A percentile compares a stretch with the other conserved stretches of the same genome.
phyloP scores from a whole-genome alignment of 2,113 vertebrate genomes.

The Suricata suricatta region DNA sequence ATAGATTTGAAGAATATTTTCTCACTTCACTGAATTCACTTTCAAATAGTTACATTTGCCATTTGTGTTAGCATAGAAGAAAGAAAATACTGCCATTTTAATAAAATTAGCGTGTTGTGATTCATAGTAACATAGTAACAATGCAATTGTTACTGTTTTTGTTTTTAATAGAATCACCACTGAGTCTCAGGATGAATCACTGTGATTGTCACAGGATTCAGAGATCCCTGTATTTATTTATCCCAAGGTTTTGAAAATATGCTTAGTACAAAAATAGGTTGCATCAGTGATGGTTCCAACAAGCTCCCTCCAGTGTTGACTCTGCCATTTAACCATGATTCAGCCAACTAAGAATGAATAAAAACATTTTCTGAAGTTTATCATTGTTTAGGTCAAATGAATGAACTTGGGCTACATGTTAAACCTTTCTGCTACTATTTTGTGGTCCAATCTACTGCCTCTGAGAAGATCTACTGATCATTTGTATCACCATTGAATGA shows the following conservation, averaged over 20 bases:
- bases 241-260: conserved; percentile 64
- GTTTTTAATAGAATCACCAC: not conserved
- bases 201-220: conserved; percentile 62
- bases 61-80: not conserved
- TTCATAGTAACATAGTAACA: not conserved
- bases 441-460: conserved; percentile 57
- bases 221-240: conserved; percentile 53
- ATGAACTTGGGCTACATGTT: conserved; percentile 43
- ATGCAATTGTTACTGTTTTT: not conserved
- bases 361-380: conserved; percentile 60
- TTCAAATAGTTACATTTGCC: not conserved
- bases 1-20: not conserved
- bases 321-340: conserved; percentile 63
- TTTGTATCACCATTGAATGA: conserved; percentile 41
- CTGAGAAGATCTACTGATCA: conserved; percentile 64
- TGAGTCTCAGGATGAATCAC: not conserved
- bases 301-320: conserved; percentile 63
- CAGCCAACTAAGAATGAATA: not conserved
- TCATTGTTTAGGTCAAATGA: conserved; percentile 52
- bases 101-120: not conserved
- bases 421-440: conserved; percentile 58
- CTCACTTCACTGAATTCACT: not conserved
- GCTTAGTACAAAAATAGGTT: conserved; percentile 68
- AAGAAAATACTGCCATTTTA: not conserved
- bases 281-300: not conserved